Conservation (phyloP, 2,113 vertebrate genomes). For the Pangasianodon gigas region DNA sequence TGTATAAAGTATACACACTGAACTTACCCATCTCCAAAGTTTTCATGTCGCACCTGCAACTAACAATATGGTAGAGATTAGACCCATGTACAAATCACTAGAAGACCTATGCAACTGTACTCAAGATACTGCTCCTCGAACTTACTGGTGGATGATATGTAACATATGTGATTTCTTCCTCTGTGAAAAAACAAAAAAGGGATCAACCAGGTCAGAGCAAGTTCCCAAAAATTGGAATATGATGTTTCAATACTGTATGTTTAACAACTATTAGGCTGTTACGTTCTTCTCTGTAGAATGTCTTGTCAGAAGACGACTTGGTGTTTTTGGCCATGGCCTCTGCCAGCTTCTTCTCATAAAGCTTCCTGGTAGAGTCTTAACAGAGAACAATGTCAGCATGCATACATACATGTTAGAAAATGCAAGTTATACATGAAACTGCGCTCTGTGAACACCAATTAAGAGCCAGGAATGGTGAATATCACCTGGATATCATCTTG, state of each 20-base stretch:
- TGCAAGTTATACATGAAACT: not conserved
- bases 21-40: slow-evolving; percentile 63
- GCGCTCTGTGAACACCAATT: not conserved
- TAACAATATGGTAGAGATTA: slow-evolving; percentile 3
- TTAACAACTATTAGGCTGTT: slow-evolving; percentile 27
- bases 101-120: not conserved
- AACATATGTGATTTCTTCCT: slow-evolving; percentile 69
- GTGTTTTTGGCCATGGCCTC: slow-evolving; percentile 56
- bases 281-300: slow-evolving; percentile 77
- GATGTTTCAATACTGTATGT: not conserved
- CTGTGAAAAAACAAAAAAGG: slow-evolving; percentile 53
- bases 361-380: slow-evolving; percentile 63
- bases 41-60: slow-evolving; percentile 57
- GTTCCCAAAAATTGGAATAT: not conserved
- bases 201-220: not conserved
- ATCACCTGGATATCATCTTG: not conserved
- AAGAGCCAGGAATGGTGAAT: not conserved
- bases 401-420: not conserved
- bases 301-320: slow-evolving; percentile 62
- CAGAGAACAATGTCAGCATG: slow-evolving; percentile 8
- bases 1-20: not conserved
- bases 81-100: not conserved
- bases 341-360: slow-evolving; percentile 71
- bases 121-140: slow-evolving; percentile 2
- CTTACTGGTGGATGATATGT: slow-evolving; percentile 67